A percentile compares a stretch with the other conserved stretches of the same genome.
Conservation (phyloP, 2,797 vertebrate genomes). For the Etheostoma nigrum region DNA sequence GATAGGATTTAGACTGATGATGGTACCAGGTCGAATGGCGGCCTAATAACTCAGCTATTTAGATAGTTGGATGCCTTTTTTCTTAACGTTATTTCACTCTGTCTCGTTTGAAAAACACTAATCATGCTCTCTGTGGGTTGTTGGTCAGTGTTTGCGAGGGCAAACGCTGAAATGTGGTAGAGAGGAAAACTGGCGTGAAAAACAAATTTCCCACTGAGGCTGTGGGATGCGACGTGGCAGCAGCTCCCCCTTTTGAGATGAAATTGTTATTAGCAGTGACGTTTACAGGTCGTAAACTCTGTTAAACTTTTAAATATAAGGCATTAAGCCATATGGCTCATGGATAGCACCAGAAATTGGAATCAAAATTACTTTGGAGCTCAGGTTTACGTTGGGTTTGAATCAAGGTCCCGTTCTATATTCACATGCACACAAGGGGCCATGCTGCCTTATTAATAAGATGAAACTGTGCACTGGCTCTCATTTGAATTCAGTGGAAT, state of each 20-base stretch:
- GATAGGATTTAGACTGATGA: constrained; percentile 71
- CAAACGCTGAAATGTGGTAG: constrained; percentile 50
- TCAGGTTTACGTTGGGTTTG: constrained; percentile 56
- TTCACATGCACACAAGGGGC: constrained; percentile 60
- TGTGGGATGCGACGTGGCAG: constrained; percentile 62
- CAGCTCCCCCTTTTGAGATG: constrained; percentile 55
- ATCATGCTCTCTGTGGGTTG: constrained; percentile 63
- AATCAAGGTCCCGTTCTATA: constrained; percentile 63
- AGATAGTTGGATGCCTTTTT: constrained; percentile 54
- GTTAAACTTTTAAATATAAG: constrained; percentile 62
- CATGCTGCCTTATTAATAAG: constrained; percentile 64
- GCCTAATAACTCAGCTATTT: constrained; percentile 68
- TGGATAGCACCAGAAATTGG: constrained; percentile 57
- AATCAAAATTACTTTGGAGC: constrained; percentile 59
- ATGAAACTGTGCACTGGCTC: constrained; percentile 64
- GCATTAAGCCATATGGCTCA: constrained; percentile 49
- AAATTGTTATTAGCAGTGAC: constrained; percentile 50
- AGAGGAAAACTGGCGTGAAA: constrained; percentile 63
- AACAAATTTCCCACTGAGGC: constrained; percentile 60
- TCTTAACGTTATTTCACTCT: constrained; percentile 39
- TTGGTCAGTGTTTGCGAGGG: constrained; percentile 65
- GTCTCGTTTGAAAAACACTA: constrained; percentile 60
- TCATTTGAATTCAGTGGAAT: constrained; percentile 76
- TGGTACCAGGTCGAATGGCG: constrained; percentile 64
- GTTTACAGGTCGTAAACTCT: constrained; percentile 68